A percentile compares a stretch with the other conserved stretches of the same genome.
Evolutionary conservation across 2,113 vertebrate genomes (phyloP).

Genomic region (Saiga tatarica): DNA sequence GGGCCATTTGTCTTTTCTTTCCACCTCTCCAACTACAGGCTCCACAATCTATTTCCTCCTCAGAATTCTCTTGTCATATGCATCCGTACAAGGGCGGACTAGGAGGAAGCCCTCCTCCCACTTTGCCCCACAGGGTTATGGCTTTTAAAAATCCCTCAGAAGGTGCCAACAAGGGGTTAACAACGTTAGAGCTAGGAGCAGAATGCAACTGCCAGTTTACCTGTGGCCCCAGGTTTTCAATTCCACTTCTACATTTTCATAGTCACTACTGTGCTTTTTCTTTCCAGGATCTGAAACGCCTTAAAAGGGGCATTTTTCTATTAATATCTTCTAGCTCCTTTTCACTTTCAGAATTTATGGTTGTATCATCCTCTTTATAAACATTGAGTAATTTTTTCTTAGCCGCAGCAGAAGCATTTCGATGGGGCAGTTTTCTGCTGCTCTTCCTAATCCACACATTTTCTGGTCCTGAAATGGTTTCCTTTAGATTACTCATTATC

Average conservation of each 20-base stretch:
- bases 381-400: constrained; percentile 62
- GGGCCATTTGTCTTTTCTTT: background rate
- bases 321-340: constrained; percentile 45
- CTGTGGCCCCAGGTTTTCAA: background rate
- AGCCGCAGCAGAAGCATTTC: constrained; percentile 68
- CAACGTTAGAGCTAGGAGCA: background rate
- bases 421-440: constrained; percentile 68
- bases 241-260: background rate
- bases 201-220: background rate
- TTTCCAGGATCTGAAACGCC: constrained; percentile 34
- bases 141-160: constrained; percentile 37
- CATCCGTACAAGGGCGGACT: background rate
- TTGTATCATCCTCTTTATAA: constrained; percentile 63
- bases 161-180: background rate
- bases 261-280: constrained; percentile 39
- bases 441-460: constrained; percentile 62
- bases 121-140: background rate
- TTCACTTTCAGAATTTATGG: constrained; percentile 64
- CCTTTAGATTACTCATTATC: constrained; percentile 80
- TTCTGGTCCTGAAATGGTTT: constrained; percentile 73
- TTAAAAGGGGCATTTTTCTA: constrained; percentile 3
- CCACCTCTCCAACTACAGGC: background rate
- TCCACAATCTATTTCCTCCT: background rate
- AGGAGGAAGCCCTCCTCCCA: background rate
- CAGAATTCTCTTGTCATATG: background rate